Conservation (phyloP, 2,113 vertebrate species). For the Gracilinanus agilis region DNA sequence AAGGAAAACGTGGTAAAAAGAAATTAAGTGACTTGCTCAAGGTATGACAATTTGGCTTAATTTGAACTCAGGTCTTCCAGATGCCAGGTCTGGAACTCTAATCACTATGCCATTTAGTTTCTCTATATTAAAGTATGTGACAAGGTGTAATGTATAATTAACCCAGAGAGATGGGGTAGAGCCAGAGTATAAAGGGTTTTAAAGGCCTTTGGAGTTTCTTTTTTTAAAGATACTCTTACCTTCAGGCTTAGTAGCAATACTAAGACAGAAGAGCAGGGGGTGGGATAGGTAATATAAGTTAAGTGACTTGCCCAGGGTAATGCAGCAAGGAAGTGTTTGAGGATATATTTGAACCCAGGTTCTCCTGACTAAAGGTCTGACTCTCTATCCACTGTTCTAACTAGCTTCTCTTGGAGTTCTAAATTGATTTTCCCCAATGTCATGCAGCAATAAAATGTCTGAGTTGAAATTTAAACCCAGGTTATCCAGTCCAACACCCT, state of each 20-base stretch:
- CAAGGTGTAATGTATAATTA: not conserved
- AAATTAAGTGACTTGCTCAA: not conserved
- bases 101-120: not conserved
- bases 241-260: too few relatives aligned
- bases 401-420: too few relatives aligned
- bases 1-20: not conserved
- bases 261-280: too few relatives aligned
- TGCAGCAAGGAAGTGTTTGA: too few relatives aligned
- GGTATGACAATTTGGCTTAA: not conserved
- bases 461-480: not conserved
- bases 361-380: too few relatives aligned
- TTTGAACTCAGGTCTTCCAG: not conserved
- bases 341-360: too few relatives aligned
- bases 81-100: not conserved
- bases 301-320: too few relatives aligned
- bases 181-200: not conserved
- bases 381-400: too few relatives aligned
- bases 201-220: not conserved
- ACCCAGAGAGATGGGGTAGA: not conserved
- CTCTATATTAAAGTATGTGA: not conserved
- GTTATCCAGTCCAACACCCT: not conserved
- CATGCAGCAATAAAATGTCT: not conserved
- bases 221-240: too few relatives aligned
- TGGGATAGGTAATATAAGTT: too few relatives aligned
- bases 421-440: not conserved